phyloP scores from a whole-genome alignment of 2,888 invertebrate species.

The Clitarchus hookeri region DNA sequence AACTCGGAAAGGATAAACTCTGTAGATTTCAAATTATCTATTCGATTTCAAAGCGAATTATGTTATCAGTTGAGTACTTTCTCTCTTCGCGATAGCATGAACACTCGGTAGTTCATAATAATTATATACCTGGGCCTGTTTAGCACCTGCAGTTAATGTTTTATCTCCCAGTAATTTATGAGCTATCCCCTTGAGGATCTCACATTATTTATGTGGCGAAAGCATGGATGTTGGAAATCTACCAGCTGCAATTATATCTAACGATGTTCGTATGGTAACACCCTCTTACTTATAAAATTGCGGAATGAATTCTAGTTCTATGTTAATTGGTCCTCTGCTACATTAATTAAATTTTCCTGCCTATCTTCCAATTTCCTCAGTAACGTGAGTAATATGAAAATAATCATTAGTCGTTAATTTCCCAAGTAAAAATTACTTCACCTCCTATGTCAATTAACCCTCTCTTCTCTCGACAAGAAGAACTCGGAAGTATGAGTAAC shows the following conservation, averaged over 20 bases:
- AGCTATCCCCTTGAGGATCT: neutral
- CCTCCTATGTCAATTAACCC: neutral
- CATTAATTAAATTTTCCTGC: neutral
- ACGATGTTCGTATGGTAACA: neutral
- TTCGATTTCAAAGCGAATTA: neutral
- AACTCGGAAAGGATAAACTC: neutral
- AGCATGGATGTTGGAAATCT: neutral
- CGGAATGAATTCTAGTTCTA: neutral
- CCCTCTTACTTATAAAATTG: neutral
- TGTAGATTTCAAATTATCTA: neutral
- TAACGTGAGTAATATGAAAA: neutral
- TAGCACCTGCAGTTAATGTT: neutral
- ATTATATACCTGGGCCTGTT: neutral
- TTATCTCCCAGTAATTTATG: neutral
- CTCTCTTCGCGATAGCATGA: neutral
- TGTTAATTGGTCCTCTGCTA: neutral
- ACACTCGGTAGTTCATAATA: neutral
- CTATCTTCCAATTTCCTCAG: neutral
- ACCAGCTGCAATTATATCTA: neutral
- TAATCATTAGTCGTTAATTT: neutral
- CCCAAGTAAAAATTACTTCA: neutral
- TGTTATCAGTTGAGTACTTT: neutral
- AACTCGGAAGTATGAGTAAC: neutral
- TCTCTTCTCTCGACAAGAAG: neutral
- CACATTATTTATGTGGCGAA: no score